phyloP scores from a whole-genome alignment of 2,888 invertebrate genomes.

The Polydrusus pterygomalis region DNA sequence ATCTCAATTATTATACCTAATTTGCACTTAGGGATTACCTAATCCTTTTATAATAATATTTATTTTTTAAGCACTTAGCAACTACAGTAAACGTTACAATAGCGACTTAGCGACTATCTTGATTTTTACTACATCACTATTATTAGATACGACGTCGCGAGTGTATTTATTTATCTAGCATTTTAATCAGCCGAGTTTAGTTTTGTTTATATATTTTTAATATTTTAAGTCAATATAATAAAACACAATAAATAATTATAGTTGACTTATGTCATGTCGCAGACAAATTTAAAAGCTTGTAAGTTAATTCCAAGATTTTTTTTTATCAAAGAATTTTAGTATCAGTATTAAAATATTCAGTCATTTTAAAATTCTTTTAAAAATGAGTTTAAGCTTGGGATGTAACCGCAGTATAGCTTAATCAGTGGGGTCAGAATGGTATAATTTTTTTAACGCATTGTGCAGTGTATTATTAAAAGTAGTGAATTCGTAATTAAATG shows the following conservation, averaged over 20 bases:
- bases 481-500: too few species aligned
- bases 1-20: conserved; percentile 9
- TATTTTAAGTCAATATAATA: conserved; percentile 2
- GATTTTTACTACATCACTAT: background rate
- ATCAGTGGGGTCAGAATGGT: too few species aligned
- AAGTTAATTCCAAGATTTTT: background rate
- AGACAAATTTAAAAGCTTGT: conserved; percentile 8
- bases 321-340: background rate
- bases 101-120: too few species aligned
- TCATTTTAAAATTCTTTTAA: too few species aligned
- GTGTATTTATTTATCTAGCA: background rate
- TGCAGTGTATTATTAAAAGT: too few species aligned
- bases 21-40: conserved; percentile 3
- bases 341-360: background rate
- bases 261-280: background rate
- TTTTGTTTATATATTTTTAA: background rate
- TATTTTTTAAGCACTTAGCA: background rate
- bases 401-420: too few species aligned
- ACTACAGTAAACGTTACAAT: background rate
- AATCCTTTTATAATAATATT: background rate
- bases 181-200: background rate
- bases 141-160: background rate
- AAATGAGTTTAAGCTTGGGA: too few species aligned
- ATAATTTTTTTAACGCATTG: too few species aligned
- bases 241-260: conserved; percentile 2